A percentile compares a stretch with the other conserved stretches of the same genome.
Evolutionary conservation across 2,113 vertebrate species (phyloP).

Genomic region (Casuarius casuarius): DNA sequence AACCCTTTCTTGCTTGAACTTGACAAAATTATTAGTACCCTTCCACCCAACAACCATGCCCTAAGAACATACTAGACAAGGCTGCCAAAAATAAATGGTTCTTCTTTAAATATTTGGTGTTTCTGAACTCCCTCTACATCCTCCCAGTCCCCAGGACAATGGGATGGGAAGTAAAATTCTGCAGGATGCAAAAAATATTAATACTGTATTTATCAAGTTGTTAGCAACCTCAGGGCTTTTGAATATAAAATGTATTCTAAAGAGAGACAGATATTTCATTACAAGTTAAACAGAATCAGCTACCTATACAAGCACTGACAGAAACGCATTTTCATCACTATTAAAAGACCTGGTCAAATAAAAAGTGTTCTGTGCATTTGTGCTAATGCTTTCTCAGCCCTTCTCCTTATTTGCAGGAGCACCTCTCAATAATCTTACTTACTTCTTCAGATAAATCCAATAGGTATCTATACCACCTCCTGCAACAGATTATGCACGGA

Average conservation of each 20-base stretch:
- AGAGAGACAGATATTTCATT: neutral
- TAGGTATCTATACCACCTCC: too few species aligned
- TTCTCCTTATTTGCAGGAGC: neutral
- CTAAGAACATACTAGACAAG: rapidly evolving
- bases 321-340: neutral
- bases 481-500: too few species aligned
- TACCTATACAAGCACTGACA: neutral
- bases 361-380: neutral
- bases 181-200: neutral
- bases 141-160: neutral
- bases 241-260: neutral
- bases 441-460: neutral
- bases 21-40: neutral
- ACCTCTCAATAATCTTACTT: neutral
- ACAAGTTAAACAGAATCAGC: too few species aligned
- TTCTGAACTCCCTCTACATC: rapidly evolving
- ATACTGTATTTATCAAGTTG: neutral
- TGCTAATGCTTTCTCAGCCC: neutral
- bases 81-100: neutral
- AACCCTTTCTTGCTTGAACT: neutral
- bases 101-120: rapidly evolving
- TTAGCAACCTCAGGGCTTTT: neutral
- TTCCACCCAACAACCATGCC: neutral
- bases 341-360: neutral
- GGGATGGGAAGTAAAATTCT: neutral